These are phyloP conservation scores for Congeria kusceri DNA, from an alignment of 2,888 invertebrate genomes.

Conservation along the genomic window DNA sequence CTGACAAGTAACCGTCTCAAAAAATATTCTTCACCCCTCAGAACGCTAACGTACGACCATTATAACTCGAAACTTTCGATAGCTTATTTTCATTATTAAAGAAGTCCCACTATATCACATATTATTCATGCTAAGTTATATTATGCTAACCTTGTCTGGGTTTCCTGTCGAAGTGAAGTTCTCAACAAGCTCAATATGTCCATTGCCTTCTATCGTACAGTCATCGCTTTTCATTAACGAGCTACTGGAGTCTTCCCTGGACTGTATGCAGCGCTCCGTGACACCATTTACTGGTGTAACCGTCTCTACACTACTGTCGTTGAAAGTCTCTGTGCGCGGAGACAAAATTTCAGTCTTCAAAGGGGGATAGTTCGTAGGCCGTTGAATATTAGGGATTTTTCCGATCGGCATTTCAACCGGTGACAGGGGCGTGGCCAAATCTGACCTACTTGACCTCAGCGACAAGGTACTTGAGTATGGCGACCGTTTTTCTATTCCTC, in stretches of 20 bases:
- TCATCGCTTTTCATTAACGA: not conserved
- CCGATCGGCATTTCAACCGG: constrained; percentile 73
- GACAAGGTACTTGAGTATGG: constrained; percentile 79
- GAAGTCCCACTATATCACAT: too few relatives aligned
- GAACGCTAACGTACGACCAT: too few relatives aligned
- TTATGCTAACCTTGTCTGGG: constrained; percentile 50
- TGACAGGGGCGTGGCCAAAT: constrained; percentile 64
- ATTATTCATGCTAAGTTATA: too few relatives aligned
- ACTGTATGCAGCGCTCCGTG: too few relatives aligned
- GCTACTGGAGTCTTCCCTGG: too few relatives aligned
- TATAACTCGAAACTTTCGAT: too few relatives aligned
- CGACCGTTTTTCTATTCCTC: constrained; percentile 77
- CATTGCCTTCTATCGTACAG: constrained; percentile 41
- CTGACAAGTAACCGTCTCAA: too few relatives aligned
- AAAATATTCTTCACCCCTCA: too few relatives aligned
- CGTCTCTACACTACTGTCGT: not conserved
- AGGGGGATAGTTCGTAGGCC: constrained; percentile 62
- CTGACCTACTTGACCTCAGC: constrained; percentile 68
- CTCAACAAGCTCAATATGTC: constrained; percentile 60
- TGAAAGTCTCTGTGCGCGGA: constrained; percentile 10
- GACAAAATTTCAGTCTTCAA: constrained; percentile 51
- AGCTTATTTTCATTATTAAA: too few relatives aligned
- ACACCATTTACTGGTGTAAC: constrained; percentile 15
- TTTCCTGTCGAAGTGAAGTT: constrained; percentile 65
- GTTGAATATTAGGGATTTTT: constrained; percentile 59